Conservation (phyloP, 2,888 invertebrate genomes). For the Steinernema carpocapsae region DNA sequence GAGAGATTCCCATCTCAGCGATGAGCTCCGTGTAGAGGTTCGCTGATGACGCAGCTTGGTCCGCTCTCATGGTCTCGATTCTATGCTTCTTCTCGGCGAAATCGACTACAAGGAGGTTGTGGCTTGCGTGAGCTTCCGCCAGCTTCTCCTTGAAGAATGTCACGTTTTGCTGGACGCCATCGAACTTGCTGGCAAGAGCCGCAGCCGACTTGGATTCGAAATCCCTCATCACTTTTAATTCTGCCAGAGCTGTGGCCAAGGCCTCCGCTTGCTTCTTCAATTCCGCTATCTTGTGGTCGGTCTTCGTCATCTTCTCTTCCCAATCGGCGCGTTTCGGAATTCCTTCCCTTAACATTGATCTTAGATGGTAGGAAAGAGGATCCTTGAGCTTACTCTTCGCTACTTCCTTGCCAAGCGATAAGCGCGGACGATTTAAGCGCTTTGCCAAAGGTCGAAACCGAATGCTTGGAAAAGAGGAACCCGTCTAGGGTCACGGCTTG, state of each 20-base stretch:
- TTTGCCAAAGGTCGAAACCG: background rate
- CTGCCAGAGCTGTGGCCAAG: background rate
- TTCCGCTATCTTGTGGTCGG: too few species aligned
- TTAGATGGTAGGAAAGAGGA: background rate
- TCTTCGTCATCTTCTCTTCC: background rate
- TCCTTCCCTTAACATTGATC: background rate
- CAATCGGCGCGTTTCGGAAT: background rate
- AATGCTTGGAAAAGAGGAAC: background rate
- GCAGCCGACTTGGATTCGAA: too few species aligned
- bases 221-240: too few species aligned
- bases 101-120: too few species aligned
- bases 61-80: too few species aligned
- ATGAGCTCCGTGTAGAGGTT: too few species aligned
- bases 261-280: background rate
- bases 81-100: too few species aligned
- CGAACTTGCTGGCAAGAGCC: background rate
- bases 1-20: too few species aligned
- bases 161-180: too few species aligned
- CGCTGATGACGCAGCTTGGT: too few species aligned
- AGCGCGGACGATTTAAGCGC: background rate
- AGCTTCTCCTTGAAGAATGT: too few species aligned
- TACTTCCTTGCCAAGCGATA: background rate
- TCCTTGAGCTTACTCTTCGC: background rate
- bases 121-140: too few species aligned
- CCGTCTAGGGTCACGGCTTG: background rate